Percentiles rank a stretch among this genome's conserved stretches.
Conservation (phyloP, 1,140 invertebrate species). For the Kradibia gibbosae region DNA sequence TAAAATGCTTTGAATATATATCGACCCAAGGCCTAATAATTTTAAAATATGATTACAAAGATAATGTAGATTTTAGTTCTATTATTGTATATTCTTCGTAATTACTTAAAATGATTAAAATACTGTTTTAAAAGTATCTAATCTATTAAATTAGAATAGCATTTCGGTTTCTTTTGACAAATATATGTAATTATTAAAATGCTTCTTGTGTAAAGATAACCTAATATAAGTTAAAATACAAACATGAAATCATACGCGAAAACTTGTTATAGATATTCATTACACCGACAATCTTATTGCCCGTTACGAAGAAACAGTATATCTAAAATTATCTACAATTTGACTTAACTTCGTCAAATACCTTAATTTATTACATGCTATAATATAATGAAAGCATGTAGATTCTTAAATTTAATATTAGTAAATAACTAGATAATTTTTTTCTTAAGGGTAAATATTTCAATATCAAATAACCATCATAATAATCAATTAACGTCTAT, state of each 20-base stretch:
- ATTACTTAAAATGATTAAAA: background rate
- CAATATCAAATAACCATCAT: background rate
- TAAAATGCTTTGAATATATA: background rate
- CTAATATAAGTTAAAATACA: conserved; percentile 3
- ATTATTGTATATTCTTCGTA: background rate
- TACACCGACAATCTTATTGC: conserved; percentile 37
- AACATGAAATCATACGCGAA: conserved; percentile 10
- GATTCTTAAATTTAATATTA: too few relatives aligned
- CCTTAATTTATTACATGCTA: background rate
- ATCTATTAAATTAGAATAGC: background rate
- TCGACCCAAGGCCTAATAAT: conserved; percentile 29
- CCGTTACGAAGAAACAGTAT: background rate
- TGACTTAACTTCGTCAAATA: background rate
- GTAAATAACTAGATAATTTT: too few relatives aligned
- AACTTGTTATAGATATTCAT: conserved; percentile 28
- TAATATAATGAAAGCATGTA: background rate
- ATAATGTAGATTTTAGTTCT: background rate
- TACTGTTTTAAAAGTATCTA: background rate
- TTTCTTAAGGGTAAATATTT: background rate
- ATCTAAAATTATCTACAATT: background rate
- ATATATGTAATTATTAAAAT: background rate
- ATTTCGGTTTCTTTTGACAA: background rate
- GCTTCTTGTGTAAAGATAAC: background rate
- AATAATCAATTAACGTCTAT: conserved; percentile 31
- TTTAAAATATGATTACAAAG: conserved; percentile 1